phyloP scores from a whole-genome alignment of 2,888 invertebrate genomes.

The Scrobipalpa atriplicella region DNA sequence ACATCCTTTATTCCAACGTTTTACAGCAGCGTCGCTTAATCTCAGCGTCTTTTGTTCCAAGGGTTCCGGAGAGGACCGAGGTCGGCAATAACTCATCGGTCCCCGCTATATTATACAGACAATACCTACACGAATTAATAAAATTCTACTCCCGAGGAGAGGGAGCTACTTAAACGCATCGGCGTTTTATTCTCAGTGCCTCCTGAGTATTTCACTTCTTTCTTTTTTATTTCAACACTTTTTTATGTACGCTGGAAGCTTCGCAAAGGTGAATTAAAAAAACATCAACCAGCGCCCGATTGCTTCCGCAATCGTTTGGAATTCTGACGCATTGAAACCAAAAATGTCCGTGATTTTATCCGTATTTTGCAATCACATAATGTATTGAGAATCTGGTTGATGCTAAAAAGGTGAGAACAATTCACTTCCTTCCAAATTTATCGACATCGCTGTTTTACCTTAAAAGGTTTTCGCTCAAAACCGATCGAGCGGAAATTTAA shows the following conservation, averaged over 20 bases:
- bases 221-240: slow-evolving; percentile 49
- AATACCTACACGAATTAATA: slow-evolving; percentile 51
- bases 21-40: slow-evolving; percentile 54
- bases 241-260: slow-evolving; percentile 45
- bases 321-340: slow-evolving; percentile 31
- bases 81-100: slow-evolving; percentile 55
- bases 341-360: slow-evolving; percentile 21
- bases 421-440: slow-evolving; percentile 54
- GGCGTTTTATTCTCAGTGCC: slow-evolving; percentile 44
- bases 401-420: slow-evolving; percentile 53
- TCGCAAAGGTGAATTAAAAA: slow-evolving; percentile 53
- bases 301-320: slow-evolving; percentile 38
- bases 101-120: slow-evolving; percentile 52
- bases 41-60: slow-evolving; percentile 54
- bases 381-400: slow-evolving; percentile 14
- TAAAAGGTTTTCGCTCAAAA: slow-evolving; percentile 73
- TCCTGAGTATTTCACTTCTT: slow-evolving; percentile 45
- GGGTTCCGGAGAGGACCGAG: slow-evolving; percentile 46
- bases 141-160: slow-evolving; percentile 42
- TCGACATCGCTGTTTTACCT: slow-evolving; percentile 69
- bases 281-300: slow-evolving; percentile 46
- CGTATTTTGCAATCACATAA: slow-evolving; percentile 19
- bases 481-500: slow-evolving; percentile 77
- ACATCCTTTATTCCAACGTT: slow-evolving; percentile 46
- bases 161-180: slow-evolving; percentile 47